Evolutionary conservation across 2,113 vertebrate genomes (phyloP), one percentile per base, ranked within the genome.

Genomic region (Perca fluviatilis): DNA sequence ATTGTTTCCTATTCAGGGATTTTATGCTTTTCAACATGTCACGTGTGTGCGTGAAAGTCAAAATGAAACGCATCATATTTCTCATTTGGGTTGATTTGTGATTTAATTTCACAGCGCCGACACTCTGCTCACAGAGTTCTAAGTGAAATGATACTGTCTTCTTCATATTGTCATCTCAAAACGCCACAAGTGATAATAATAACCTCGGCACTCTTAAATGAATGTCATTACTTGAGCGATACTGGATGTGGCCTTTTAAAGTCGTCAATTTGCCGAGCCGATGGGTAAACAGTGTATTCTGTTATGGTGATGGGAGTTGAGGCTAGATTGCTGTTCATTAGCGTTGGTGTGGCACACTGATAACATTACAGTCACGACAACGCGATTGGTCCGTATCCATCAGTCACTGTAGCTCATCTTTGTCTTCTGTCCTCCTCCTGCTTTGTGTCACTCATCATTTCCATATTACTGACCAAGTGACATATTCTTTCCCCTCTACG

Each of bases 251-350:
- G 49, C 62, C 49, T 73, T 51, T 78, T 50, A 61, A 82, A 74
- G n/a, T 18, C 63, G 68, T 70, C 77, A 62, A 67, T 91, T 87
- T 84, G 56, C 43, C 10, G 77, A 79, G 77, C 8, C 25, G 5
- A 46, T 49, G 49, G 18, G 30, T 60, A 78, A 86, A 71, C 58
- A 21, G 27, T 16, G 30, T 53, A 2, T 67, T 77, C 40, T 77
- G 40, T 60, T 40, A 69, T 79, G 25, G 33, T 49, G 62, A 80
- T 64, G 23, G 54, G 68, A 72, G 73, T 33, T 58, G 62, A 73
- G 64, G 40, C 46, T 19, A 53, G 62, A 64, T 21, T 62, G 74
- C 0, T 49, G 47, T 78, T 84, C 66, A 68, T 85, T 79, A 83
- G 43, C 30, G 30, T 23, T 71, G 53, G 36, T 74, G 74, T 67